Base-by-base conservation (phyloP, 2,888 invertebrate genomes). In the Apotomis turbidana region DNA sequence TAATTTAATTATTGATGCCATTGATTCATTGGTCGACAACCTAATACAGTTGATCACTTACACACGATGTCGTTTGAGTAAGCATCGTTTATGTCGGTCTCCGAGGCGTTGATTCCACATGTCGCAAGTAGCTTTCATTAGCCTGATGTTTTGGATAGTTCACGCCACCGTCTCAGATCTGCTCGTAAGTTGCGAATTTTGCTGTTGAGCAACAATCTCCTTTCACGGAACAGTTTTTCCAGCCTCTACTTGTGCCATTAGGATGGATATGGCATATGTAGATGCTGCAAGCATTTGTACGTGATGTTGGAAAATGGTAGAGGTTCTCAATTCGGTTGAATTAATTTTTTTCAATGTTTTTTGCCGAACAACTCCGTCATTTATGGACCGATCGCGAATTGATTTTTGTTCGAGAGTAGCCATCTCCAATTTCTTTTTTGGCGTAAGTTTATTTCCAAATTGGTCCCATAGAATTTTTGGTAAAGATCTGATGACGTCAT, bases 161-260 rank as follows among this genome's bases (percentile, higher is more conserved):
- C 62, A 46, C 38, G 57, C 55, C 70, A 49, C 61, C 27, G 61
- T 36, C 54, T 54, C 27, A 54, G 9, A 62, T 49, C 12, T 36
- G 44, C 55, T 61, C 60, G 12, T 38, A 0, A 44, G 44, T 60
- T 46, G 66, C 66, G 44, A 59, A 57, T 68, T 57, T 58, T 49
- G 61, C 61, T 57, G 62, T 59, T 63, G 54, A 44, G 49, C n/a
- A 66, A 66, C 27, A 12, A n/a, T 8, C 41, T 72, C 72, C 72
- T 72, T 72, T 72, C 72, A 72, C 72, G 68, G 68, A 72, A 68
- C 72, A n/a, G 68, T 72, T 72, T 72, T 72, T 71, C 41, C 67
- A 52, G n/a, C n/a, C 55, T 36, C 13, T 54, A 70, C 55, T 70
- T 44, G 36, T 44, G 63, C 49, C 63, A 64, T 68, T 52, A 70